These are phyloP conservation scores for Thera britannica DNA, from an alignment of 2,888 invertebrate genomes.

Conservation along the genomic window DNA sequence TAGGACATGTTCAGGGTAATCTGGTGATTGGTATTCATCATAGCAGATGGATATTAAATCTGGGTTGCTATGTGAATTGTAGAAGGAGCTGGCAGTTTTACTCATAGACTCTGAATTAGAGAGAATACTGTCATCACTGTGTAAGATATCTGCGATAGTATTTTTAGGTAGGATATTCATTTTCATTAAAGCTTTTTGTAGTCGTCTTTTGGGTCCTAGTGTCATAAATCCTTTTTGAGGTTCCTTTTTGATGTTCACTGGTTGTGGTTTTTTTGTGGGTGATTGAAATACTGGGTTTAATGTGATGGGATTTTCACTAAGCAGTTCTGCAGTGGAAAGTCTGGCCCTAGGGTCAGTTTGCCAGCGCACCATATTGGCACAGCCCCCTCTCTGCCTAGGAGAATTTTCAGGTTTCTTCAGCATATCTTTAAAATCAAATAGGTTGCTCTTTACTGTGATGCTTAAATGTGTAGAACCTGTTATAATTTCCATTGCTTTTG, in stretches of 20 bases:
- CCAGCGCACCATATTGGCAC: constrained; percentile 88
- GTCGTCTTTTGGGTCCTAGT: constrained; percentile 91
- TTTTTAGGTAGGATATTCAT: constrained; percentile 96
- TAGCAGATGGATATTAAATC: constrained; percentile 93
- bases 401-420: constrained; percentile 91
- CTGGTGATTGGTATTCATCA: constrained; percentile 91
- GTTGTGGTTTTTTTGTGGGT: constrained; percentile 83
- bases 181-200: constrained; percentile 94
- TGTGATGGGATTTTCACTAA: constrained; percentile 78
- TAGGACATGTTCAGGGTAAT: constrained; percentile 98
- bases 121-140: constrained; percentile 87
- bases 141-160: constrained; percentile 88
- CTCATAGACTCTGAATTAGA: constrained; percentile 84
- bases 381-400: constrained; percentile 87
- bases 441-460: constrained; percentile 98
- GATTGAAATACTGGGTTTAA: constrained; percentile 81
- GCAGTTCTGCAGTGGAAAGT: constrained; percentile 91
- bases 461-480: constrained; percentile 97
- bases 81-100: constrained; percentile 84
- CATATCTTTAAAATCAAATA: constrained; percentile 92
- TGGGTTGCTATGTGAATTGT: constrained; percentile 95
- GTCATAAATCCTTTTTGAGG: constrained; percentile 95
- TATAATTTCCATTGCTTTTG: constrained; percentile 96
- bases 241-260: constrained; percentile 85
- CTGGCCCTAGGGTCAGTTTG: constrained; percentile 89